Evolutionary conservation across 2,888 invertebrate genomes (phyloP), one percentile per base, ranked within the genome.

Genomic region (Scaptomyza parva): DNA sequence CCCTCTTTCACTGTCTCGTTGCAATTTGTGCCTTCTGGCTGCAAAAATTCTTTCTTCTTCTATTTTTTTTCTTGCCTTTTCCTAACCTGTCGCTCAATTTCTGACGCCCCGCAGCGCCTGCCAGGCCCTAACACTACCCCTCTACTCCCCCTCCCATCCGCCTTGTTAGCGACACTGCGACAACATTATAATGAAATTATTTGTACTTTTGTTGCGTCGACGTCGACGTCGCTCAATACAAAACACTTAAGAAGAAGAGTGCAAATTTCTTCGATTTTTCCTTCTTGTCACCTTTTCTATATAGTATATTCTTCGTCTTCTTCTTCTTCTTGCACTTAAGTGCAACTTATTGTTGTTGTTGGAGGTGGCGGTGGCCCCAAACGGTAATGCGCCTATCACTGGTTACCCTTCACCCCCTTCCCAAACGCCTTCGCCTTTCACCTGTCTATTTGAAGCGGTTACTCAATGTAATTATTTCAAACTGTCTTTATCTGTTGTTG

Each of bases 151-250:
- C 20, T 35, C 11, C 9, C 20, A 17, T 35, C n/a, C 50, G 33
- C 55, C 41, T n/a, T n/a, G n/a, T 20, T 73, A 28, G 12, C 26
- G 35, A 30, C 40, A 24, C 26, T 18, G 37, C 9, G 76, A 72
- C 63, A 67, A 76, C 70, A 82, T 85, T 82, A 78, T 82, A 82
- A 86, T 82, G 78, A 81, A 84, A 82, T 82, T 86, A 86, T 86
- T 78, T 84, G 78, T 81, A 72, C 76, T 81, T 82, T 84, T 68
- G 70, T 65, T 65, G 47, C 64, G 33, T 54, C 17, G 48, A 47
- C 41, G 35, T 24, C 11, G 52, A 7, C 41, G 39, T 44, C 40
- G 57, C 59, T 75, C 73, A 58, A 71, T 71, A 3, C 47, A n/a
- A 45, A 30, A 6, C 11, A 5, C 8, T 5, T 40, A n/a, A n/a